phyloP scores from a whole-genome alignment of 64 coral and sea anemone species.

The Actinia equina region DNA sequence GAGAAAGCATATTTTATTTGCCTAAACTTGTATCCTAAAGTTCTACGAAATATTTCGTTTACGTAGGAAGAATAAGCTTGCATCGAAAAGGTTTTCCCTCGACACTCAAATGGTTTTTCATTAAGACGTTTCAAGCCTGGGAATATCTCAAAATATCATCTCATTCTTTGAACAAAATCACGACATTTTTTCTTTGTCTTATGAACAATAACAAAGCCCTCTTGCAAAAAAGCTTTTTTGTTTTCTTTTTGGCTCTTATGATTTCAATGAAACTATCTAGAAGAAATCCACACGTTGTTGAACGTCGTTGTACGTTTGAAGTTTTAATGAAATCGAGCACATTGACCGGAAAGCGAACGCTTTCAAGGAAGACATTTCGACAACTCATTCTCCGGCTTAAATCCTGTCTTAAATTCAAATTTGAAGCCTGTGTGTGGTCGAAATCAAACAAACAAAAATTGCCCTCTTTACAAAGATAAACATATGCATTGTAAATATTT shows the following conservation, averaged over 20 bases:
- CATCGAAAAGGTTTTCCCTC: neutral
- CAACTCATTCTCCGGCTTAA: neutral
- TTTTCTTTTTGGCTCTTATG: neutral
- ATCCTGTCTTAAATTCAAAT: conserved; percentile 7
- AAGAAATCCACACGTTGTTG: neutral
- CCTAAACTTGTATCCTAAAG: neutral
- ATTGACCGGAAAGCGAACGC: neutral
- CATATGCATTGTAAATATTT: neutral
- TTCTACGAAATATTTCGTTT: neutral
- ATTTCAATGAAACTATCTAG: neutral
- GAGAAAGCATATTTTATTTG: neutral
- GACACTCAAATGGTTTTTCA: neutral
- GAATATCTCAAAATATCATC: neutral
- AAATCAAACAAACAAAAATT: neutral
- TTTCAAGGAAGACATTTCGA: neutral
- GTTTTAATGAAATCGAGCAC: neutral
- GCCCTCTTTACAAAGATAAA: neutral
- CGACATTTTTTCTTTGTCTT: conserved; percentile 1
- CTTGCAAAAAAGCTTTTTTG: neutral
- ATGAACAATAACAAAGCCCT: neutral
- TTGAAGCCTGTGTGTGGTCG: neutral
- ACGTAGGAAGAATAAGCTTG: neutral
- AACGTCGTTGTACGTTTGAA: neutral
- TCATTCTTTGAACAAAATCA: neutral
- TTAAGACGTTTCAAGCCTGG: neutral